Base-by-base conservation (phyloP, 2,113 vertebrate species). In the Pelodiscus sinensis region DNA sequence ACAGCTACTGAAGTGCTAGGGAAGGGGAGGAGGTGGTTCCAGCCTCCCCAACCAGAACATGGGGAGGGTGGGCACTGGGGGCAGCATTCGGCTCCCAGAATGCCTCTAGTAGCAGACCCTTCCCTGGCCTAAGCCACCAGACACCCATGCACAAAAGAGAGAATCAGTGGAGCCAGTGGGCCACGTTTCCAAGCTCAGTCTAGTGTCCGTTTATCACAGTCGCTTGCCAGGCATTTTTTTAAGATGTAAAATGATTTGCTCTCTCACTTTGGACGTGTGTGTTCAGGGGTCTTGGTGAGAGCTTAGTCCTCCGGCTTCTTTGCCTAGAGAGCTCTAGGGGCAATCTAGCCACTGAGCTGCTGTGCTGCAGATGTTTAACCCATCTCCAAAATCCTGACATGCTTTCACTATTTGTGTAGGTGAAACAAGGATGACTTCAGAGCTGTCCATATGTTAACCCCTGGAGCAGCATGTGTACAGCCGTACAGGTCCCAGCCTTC, bases 291-390 rank as follows among this genome's bases (percentile, higher is more conserved):
- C 79, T 54, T 55, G 62, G 87, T 75, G 83, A 83, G 95, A 97
- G 25, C 89, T 96, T 85, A 95, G 68, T 96, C 86, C 91, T 93
- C 81, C 94, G 90, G 62, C 81, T 87, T 95, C 88, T 97, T 89
- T 82, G 80, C 92, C 93, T 94, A 93, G 81, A 92, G 94, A 96
- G 93, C 89, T 95, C 73, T 15, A 87, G 88, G 93, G 93, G 95
- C 96, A 73, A 84, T 95, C 85, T 84, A 54, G 52, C 52, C 52
- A 54, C 52, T 71, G 84, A 84, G 75, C 77, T 77, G 84, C 90
- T 86, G 88, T 95, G 85, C 75, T 87, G 54, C 83, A 87, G 82
- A 90, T 44, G 25, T 71, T 82, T 92, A 84, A 51, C 44, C 44
- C 51, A 55, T 62, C 82, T 92, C 38, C 56, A 54, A 90, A 57